These are phyloP conservation scores for Ceyx cyanopectus DNA, from an alignment of 2,113 vertebrate species.

Conservation along the genomic window DNA sequence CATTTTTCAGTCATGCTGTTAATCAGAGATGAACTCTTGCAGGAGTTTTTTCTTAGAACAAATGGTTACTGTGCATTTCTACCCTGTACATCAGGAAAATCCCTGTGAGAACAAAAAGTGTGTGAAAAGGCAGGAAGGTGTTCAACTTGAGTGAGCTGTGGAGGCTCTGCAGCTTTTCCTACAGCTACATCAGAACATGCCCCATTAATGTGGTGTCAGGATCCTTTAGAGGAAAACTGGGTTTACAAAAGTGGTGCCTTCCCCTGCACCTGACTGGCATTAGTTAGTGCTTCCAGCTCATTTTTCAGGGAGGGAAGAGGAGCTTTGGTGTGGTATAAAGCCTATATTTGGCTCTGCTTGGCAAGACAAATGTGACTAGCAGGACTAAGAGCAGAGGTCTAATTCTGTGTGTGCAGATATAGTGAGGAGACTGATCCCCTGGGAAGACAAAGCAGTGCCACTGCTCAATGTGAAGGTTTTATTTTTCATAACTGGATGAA, in stretches of 20 bases:
- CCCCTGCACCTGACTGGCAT: not conserved
- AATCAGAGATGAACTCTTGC: not conserved
- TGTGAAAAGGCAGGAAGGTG: not conserved
- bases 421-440: not conserved
- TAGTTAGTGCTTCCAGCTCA: not conserved
- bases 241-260: rapidly evolving
- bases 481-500: not conserved
- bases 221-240: not conserved
- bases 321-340: not conserved
- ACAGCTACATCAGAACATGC: not conserved
- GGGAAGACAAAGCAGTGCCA: not conserved
- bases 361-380: not conserved
- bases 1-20: not conserved
- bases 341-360: not conserved
- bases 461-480: not conserved
- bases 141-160: not conserved
- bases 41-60: not conserved
- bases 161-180: not conserved
- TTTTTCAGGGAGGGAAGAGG: not conserved
- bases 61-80: not conserved
- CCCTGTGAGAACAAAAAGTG: not conserved
- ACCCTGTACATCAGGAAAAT: not conserved
- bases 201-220: rapidly evolving
- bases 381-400: not conserved
- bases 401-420: not conserved